Evolutionary conservation across 2,113 vertebrate species (phyloP).

Genomic region (Manacus vitellinus): DNA sequence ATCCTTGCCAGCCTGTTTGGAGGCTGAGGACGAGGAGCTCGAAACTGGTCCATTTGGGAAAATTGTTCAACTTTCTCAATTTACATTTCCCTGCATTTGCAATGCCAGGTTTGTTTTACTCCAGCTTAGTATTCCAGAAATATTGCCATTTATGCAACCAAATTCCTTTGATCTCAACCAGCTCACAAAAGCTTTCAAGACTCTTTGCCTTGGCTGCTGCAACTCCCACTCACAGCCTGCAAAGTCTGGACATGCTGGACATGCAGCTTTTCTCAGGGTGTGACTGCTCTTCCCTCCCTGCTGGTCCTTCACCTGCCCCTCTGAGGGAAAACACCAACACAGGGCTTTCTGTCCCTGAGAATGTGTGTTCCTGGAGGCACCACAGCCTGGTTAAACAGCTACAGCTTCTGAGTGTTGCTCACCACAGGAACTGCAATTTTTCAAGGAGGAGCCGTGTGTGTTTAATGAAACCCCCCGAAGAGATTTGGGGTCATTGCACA

Average conservation of each 20-base stretch:
- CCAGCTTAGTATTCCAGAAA: not conserved
- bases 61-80: not conserved
- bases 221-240: too few species aligned
- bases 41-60: not conserved
- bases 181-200: slow-evolving; percentile 25
- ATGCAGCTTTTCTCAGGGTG: not conserved
- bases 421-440: not conserved
- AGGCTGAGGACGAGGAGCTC: fast-evolving
- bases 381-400: not conserved
- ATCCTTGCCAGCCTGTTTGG: not conserved
- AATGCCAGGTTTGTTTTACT: not conserved
- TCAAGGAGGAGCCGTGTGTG: not conserved
- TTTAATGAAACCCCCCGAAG: not conserved
- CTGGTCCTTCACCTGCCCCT: not conserved
- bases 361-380: not conserved
- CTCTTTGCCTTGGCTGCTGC: not conserved
- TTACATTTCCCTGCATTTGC: not conserved
- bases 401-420: not conserved
- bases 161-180: slow-evolving; percentile 25
- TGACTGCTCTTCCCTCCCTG: not conserved
- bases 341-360: not conserved
- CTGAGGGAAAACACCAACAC: not conserved
- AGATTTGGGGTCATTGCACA: not conserved
- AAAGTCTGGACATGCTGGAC: not conserved
- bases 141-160: not conserved